Conservation (phyloP, 2,113 vertebrate genomes). For the Apaloderma vittatum region DNA sequence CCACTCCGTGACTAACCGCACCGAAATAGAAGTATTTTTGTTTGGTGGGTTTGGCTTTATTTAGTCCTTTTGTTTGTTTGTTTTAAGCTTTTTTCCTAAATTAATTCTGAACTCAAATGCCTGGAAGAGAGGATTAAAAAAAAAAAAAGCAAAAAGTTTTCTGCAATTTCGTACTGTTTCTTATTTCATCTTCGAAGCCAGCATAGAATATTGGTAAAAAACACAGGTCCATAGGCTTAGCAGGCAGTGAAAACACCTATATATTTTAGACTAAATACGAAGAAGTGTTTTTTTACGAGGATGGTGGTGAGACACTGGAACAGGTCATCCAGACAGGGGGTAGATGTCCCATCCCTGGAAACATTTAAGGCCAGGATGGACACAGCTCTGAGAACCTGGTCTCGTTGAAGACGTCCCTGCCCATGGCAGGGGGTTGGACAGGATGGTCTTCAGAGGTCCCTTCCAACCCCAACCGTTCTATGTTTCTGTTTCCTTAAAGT, state of each 20-base stretch:
- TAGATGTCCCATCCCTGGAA: too few relatives aligned
- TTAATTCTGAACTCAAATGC: not conserved
- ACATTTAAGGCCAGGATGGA: too few relatives aligned
- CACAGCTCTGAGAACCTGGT: not conserved
- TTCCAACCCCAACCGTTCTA: too few relatives aligned
- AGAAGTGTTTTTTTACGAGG: too few relatives aligned
- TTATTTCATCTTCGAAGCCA: not conserved
- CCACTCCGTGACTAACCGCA: not conserved
- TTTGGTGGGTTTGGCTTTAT: fast-evolving
- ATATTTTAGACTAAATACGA: not conserved
- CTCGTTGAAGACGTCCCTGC: not conserved
- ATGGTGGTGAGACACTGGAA: too few relatives aligned
- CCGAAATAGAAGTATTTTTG: not conserved
- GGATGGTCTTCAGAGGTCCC: not conserved
- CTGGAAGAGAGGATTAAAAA: not conserved
- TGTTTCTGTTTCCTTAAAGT: not conserved
- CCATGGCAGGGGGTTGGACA: not conserved
- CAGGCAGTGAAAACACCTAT: not conserved
- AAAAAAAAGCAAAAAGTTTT: not conserved
- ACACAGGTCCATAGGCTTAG: not conserved
- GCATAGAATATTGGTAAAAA: not conserved
- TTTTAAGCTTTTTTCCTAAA: not conserved
- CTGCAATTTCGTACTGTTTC: not conserved
- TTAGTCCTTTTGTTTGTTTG: not conserved
- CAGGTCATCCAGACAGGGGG: not conserved